Base-by-base conservation (phyloP, 2,113 vertebrate species). In the Siphamia tubifer region DNA sequence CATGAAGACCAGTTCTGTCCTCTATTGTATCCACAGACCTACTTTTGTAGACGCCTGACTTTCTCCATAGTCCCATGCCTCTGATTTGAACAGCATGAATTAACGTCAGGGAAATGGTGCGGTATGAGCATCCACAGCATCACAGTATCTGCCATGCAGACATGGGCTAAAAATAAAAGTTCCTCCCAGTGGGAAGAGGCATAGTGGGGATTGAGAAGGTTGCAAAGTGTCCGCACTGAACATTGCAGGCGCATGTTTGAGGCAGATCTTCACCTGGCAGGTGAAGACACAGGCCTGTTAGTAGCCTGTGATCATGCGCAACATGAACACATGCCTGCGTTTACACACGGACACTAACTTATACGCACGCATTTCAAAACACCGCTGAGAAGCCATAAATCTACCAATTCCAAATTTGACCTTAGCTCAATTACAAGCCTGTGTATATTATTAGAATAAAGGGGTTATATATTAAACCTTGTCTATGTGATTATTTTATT, bases 121-220 rank as follows among this genome's bases (percentile, higher is more conserved):
- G 30, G 56, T 63, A 70, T 24, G 56, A 90, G 69, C 78, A 79
- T 83, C 83, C 79, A 71, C 57, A 85, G 77, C 85, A 90, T 86
- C 67, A 34, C 53, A 62, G 56, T 55, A 69, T 74, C 75, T 89
- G 81, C 83, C 82, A 84, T 90, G 82, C 89, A 86, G 84, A 86
- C 87, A 85, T 36, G 44, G 20, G 60, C 92, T 94, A 91, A 89
- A 93, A 91, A 91, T 92, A 92, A 70, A 56, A 0, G 56, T 2
- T 31, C n/a, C 43, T 58, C 60, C 63, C 68, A 34, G 72, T 56
- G 81, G 74, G 82, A 79, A 60, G 68, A 78, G 60, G 57, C 48
- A 54, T 38, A 60, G 58, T 74, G 58, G 68, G 56, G 73, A 63
- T 4, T 21, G 55, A 69, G 55, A 79, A 63, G 57, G 61, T 53